Base-by-base conservation (phyloP, 2,888 invertebrate species). In the Phasia obesa region DNA sequence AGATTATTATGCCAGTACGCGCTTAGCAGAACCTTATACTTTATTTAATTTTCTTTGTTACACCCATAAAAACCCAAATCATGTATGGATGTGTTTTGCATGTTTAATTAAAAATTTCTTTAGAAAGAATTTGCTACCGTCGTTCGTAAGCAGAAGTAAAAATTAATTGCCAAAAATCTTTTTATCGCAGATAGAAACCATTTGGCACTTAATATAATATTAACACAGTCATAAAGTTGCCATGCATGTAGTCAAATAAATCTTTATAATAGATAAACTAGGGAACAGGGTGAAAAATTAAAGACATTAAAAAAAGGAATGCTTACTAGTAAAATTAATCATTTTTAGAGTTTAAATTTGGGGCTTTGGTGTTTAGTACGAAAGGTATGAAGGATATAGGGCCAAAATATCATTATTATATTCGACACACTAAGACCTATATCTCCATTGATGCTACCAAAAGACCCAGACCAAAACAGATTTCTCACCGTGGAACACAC, bases 101-200 rank as follows among this genome's bases (percentile, higher is more conserved):
- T 84, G 77, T 77, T 84, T 84, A 84, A 84, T 84, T 80, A 76
- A 80, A n/a, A 80, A 65, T 55, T 80, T 67, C 73, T 73, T 73
- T 79, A 19, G 53, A 73, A 78, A 65, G 47, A 55, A 44, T 31
- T 49, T 23, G 17, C 44, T n/a, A 4, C 23, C 38, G 60, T 11
- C 51, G 21, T 19, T 21, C 21, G 17, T 19, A 13, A 42, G 7
- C 35, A 47, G 47, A n/a, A 38, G 23, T 27, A 49, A 25, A 59
- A 57, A 55, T 21, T 27, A 47, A 55, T 31, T 49, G 64, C 31
- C 64, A 74, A 35, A 75, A 75, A 25, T 35, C 76, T 19, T 60
- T 21, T 77, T 53, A 53, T 35, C 55, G 62, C 19, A 62, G 53
- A 55, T 55, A 70, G 62, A 23, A 64, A 25, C 15, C 47, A 77